phyloP scores from a whole-genome alignment of 1,140 invertebrate genomes.

The Colletes gigas region DNA sequence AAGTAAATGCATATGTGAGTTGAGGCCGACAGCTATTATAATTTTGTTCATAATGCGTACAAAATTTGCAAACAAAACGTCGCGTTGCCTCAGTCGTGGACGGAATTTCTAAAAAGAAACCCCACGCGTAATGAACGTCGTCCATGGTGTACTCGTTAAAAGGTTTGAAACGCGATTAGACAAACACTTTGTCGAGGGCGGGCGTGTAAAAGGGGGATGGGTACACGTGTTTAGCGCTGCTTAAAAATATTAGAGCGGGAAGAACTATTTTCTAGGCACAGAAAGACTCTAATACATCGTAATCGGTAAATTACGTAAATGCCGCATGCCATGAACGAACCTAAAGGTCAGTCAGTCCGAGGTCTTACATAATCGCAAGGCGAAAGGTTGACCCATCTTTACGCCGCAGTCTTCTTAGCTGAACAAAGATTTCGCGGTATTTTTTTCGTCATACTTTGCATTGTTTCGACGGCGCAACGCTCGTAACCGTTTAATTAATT shows the following conservation, averaged over 20 bases:
- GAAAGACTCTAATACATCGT: constrained; percentile 69
- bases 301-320: constrained; percentile 73
- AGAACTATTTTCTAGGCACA: constrained; percentile 64
- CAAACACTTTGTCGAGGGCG: neutral
- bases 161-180: neutral
- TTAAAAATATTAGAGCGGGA: constrained; percentile 64
- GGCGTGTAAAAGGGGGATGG: neutral
- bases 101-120: neutral
- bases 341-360: constrained; percentile 71
- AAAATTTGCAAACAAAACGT: neutral
- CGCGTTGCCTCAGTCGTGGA: no score
- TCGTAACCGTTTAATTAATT: constrained; percentile 36
- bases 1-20: no score
- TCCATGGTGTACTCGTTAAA: neutral
- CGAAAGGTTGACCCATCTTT: constrained; percentile 72
- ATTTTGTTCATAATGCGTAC: neutral
- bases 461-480: constrained; percentile 25
- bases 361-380: constrained; percentile 71
- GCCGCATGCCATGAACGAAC: constrained; percentile 72
- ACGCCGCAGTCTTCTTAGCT: constrained; percentile 58
- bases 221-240: constrained; percentile 5
- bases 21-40: no score
- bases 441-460: constrained; percentile 51
- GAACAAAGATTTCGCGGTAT: constrained; percentile 63
- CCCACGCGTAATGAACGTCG: neutral